These are phyloP conservation scores for Abscondita cerata DNA, from an alignment of 2,888 invertebrate genomes.

Conservation along the genomic window DNA sequence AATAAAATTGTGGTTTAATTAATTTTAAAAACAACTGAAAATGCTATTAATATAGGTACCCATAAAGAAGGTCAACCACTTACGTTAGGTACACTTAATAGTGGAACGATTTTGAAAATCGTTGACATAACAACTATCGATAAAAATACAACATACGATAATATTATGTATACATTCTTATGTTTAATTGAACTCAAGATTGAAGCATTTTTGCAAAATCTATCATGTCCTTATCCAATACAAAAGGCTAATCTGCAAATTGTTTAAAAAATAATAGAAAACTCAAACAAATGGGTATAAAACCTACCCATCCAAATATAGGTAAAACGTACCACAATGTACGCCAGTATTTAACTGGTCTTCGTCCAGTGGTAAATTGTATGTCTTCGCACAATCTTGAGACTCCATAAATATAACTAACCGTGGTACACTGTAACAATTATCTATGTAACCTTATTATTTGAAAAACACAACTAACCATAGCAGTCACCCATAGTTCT, in stretches of 20 bases:
- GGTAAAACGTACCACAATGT: slow-evolving; percentile 41
- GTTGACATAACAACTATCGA: background rate
- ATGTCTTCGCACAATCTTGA: slow-evolving; percentile 42
- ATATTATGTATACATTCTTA: no score
- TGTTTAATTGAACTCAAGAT: background rate
- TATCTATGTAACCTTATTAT: background rate
- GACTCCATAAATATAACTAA: slow-evolving; percentile 43
- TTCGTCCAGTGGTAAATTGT: slow-evolving; percentile 39
- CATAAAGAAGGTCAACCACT: slow-evolving; percentile 1
- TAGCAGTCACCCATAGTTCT: no score
- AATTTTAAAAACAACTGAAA: slow-evolving; percentile 23
- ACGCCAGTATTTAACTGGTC: slow-evolving; percentile 38
- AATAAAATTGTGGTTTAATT: slow-evolving; percentile 43
- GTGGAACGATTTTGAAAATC: slow-evolving; percentile 33
- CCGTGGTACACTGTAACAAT: slow-evolving; percentile 18
- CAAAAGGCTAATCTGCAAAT: background rate
- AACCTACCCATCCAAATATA: slow-evolving; percentile 36
- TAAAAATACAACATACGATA: background rate
- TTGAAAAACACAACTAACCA: no score
- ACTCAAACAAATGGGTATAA: no score
- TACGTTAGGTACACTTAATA: slow-evolving; percentile 34
- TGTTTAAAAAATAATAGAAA: no score
- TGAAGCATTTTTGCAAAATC: background rate
- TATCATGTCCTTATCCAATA: background rate
- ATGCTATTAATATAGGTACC: background rate